Conservation (phyloP, 2,797 vertebrate genomes). For the Girardinus metallicus region DNA sequence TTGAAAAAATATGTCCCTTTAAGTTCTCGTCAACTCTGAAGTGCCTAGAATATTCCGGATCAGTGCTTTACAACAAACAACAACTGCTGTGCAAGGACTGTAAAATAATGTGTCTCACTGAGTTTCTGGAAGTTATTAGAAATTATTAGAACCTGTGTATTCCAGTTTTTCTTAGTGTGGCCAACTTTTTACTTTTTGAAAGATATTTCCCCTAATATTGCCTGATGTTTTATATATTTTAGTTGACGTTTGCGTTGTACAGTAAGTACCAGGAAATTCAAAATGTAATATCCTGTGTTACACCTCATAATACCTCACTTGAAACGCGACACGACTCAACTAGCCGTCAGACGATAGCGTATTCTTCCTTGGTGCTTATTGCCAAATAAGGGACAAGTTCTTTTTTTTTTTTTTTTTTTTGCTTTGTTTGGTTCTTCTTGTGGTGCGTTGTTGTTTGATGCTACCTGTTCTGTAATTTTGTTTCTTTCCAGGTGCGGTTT, state of each 20-base stretch:
- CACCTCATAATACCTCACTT: slow-evolving; percentile 88
- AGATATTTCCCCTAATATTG: slow-evolving; percentile 72
- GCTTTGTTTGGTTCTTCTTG: slow-evolving; percentile 64
- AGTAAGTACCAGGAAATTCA: slow-evolving; percentile 72
- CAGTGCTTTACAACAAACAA: slow-evolving; percentile 45
- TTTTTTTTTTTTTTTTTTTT: slow-evolving; percentile 21
- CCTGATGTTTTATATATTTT: slow-evolving; percentile 73
- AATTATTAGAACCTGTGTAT: slow-evolving; percentile 59
- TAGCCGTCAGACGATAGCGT: slow-evolving; percentile 80
- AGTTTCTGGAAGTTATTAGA: slow-evolving; percentile 63
- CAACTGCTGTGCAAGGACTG: slow-evolving; percentile 50
- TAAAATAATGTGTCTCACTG: slow-evolving; percentile 72
- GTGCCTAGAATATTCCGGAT: slow-evolving; percentile 54
- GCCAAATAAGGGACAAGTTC: slow-evolving; percentile 76
- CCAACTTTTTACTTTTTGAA: slow-evolving; percentile 52
- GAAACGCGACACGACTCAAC: slow-evolving; percentile 78
- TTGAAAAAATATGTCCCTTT: neutral
- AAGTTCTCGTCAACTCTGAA: slow-evolving; percentile 28
- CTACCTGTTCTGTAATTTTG: slow-evolving; percentile 60
- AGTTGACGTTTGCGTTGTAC: slow-evolving; percentile 74
- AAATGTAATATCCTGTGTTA: slow-evolving; percentile 71
- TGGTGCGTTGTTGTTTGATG: slow-evolving; percentile 57
- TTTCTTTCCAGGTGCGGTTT: slow-evolving; percentile 56
- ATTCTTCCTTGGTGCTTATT: slow-evolving; percentile 80
- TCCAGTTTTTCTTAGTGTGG: slow-evolving; percentile 61